Conservation (phyloP, 2,888 invertebrate genomes). For the Chrysolina oricalcia region DNA sequence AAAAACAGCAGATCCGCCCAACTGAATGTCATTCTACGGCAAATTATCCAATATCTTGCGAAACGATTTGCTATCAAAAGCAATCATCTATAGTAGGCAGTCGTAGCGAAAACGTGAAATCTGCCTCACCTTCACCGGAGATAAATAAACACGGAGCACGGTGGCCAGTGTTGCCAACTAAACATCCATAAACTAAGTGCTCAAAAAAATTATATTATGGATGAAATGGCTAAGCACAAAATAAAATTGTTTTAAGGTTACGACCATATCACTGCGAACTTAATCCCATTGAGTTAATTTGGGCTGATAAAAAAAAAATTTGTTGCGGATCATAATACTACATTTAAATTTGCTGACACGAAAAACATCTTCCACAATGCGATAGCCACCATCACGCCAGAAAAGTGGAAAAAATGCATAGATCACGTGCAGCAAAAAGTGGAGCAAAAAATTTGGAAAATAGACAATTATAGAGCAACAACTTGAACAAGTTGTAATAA, state of each 20-base stretch:
- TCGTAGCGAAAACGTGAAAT: conserved; percentile 28
- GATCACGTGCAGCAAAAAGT: conserved; percentile 42
- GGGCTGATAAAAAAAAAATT: too few species aligned
- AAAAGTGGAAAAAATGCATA: conserved; percentile 46
- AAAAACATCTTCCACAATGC: too few species aligned
- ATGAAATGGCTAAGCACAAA: conserved; percentile 60
- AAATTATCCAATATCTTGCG: neutral
- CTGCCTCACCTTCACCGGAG: conserved; percentile 26
- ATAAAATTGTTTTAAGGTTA: conserved; percentile 61
- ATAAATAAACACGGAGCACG: conserved; percentile 6
- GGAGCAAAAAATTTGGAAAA: conserved; percentile 49
- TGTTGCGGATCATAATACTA: too few species aligned
- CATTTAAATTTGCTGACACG: too few species aligned
- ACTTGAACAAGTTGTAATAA: neutral
- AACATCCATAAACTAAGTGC: too few species aligned
- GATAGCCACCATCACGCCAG: conserved; percentile 40
- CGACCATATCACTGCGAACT: too few species aligned
- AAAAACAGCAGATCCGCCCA: conserved; percentile 3
- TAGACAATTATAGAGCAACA: conserved; percentile 50
- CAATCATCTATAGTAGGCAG: conserved; percentile 19
- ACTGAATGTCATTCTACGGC: neutral
- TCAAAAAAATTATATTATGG: conserved; percentile 56
- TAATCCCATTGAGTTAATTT: too few species aligned
- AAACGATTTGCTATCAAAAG: conserved; percentile 20
- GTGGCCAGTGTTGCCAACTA: too few species aligned